Evolutionary conservation across 2,797 vertebrate genomes (phyloP).

Genomic region (Callimico goeldii): DNA sequence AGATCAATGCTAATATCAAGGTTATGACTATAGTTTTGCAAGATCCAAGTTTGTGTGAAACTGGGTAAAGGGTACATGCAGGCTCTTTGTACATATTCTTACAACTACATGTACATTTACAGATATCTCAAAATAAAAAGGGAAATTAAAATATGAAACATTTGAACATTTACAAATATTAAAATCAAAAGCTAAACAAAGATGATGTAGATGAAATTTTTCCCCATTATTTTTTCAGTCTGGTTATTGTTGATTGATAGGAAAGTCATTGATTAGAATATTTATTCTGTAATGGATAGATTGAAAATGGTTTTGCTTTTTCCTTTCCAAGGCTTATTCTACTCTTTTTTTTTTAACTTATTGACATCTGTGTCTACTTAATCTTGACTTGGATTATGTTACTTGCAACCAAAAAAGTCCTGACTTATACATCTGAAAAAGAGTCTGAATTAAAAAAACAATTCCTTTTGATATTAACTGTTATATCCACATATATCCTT

Average conservation of each 20-base stretch:
- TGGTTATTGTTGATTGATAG: constrained; percentile 25
- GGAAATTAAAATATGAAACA: neutral
- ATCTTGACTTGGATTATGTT: constrained; percentile 12
- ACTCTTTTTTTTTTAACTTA: neutral
- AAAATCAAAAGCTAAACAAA: constrained; percentile 20
- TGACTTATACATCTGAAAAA: neutral
- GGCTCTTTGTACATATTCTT: neutral
- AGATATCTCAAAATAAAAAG: constrained; percentile 6
- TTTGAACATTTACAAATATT: neutral
- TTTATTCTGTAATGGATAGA: neutral
- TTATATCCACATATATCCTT: neutral
- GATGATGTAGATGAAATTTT: neutral
- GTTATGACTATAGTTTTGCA: neutral
- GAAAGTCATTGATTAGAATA: constrained; percentile 17
- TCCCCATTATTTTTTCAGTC: neutral
- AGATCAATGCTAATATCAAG: neutral
- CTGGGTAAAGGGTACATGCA: neutral
- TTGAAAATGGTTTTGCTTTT: neutral
- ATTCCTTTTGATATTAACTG: neutral
- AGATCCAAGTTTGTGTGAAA: neutral
- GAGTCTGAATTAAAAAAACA: neutral
- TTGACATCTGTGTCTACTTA: neutral
- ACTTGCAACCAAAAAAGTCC: neutral
- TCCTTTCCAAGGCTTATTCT: neutral
- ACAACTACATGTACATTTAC: neutral